Percentiles rank a stretch among this genome's conserved stretches.
Conservation (phyloP, 2,113 vertebrate species). For the Prunella himalayana region DNA sequence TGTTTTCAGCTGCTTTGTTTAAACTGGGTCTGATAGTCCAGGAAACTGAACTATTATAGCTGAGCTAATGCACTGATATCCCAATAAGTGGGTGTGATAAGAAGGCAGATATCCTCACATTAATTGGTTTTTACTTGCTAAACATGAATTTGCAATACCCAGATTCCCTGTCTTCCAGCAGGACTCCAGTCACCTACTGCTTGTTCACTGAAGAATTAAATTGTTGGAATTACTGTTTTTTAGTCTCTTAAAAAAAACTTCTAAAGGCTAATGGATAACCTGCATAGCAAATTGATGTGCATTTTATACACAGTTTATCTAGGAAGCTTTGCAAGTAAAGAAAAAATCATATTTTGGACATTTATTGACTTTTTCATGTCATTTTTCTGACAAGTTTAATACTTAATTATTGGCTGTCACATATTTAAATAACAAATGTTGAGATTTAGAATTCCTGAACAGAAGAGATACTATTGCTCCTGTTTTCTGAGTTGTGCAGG, state of each 20-base stretch:
- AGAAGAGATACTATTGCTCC: not conserved
- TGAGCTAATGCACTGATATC: not conserved
- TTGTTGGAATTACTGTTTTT: not conserved
- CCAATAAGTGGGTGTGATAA: not conserved
- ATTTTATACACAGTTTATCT: not conserved
- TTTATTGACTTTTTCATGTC: not conserved
- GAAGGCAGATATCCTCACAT: not conserved
- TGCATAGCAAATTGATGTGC: not conserved
- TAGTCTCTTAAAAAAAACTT: not conserved
- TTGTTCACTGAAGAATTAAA: not conserved
- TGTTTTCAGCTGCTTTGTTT: not conserved
- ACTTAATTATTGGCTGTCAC: not conserved
- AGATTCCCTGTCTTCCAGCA: not conserved
- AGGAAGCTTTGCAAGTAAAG: not conserved
- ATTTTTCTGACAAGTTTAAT: not conserved
- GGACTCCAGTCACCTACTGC: not conserved
- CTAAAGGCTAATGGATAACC: not conserved
- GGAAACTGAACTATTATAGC: not conserved
- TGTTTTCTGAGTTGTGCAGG: not conserved
- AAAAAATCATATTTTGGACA: not conserved
- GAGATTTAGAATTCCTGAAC: not conserved
- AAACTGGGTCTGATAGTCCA: not conserved
- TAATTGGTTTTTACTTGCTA: not conserved
- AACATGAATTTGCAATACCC: not conserved
- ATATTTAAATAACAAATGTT: not conserved